Evolutionary conservation across 2,888 invertebrate species (phyloP).

Genomic region (Melinopterus prodromus): DNA sequence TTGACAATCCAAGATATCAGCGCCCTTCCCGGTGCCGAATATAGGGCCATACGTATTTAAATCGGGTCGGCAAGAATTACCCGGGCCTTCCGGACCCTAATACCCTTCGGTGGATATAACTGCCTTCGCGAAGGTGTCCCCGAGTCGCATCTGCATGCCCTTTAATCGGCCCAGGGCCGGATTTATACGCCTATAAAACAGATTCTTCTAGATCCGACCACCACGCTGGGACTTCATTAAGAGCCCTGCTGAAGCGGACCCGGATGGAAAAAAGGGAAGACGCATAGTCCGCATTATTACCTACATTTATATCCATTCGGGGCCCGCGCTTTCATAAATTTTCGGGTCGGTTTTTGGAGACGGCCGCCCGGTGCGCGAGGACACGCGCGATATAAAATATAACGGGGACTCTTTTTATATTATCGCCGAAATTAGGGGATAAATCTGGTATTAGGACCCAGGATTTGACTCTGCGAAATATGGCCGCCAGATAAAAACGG

Average conservation of each 20-base stretch:
- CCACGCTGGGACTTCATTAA: constrained; percentile 57
- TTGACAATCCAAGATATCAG: constrained; percentile 23
- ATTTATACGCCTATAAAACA: constrained; percentile 59
- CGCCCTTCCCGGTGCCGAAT: constrained; percentile 22
- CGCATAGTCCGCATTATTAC: constrained; percentile 59
- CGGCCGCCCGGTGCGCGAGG: constrained; percentile 15
- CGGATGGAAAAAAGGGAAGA: constrained; percentile 48
- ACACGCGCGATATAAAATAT: constrained; percentile 24
- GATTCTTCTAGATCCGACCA: constrained; percentile 55
- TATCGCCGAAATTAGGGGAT: constrained; percentile 29
- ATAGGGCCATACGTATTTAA: constrained; percentile 49
- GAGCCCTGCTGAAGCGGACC: constrained; percentile 41
- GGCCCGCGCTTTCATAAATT: constrained; percentile 53
- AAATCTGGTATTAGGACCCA: constrained; percentile 26
- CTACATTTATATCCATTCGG: constrained; percentile 59
- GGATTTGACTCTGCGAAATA: constrained; percentile 19
- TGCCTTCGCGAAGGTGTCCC: constrained; percentile 35
- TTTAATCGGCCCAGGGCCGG: constrained; percentile 54
- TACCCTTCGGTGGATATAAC: constrained; percentile 33
- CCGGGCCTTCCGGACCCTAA: constrained; percentile 48
- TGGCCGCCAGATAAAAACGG: neutral
- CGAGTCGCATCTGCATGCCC: constrained; percentile 58
- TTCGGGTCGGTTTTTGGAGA: neutral
- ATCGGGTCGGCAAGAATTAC: constrained; percentile 52
- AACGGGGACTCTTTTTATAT: constrained; percentile 30